Evolutionary conservation across 2,113 vertebrate species (phyloP), one percentile per base, ranked within the genome.

Genomic region (Falco punctatus): DNA sequence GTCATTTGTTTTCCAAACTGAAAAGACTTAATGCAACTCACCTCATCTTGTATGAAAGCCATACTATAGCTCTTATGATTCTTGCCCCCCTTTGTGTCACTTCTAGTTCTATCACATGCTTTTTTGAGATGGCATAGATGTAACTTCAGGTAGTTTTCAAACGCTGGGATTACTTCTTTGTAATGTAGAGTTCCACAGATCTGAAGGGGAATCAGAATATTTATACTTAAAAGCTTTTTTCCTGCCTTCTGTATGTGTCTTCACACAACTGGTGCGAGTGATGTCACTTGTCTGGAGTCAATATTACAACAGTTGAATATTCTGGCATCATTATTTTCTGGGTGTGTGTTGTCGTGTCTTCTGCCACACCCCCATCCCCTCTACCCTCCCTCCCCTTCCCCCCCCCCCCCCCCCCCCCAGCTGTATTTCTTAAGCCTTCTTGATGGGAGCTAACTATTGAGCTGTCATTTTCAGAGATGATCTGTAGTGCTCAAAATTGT

Each of bases 271-370:
- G 18, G 6, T 44, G 35, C 61, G 17, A 62, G 24, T 23, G 10
- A 5, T 83, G 28, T 54, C 66, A 48, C 9, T 72, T 67, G 10
- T n/a, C 33, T 23, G 21, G 24, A 48, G 27, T 59, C 18, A 52
- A 1, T 70, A 65, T 82, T 35, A 27, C 3, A 88, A n/a, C 14
- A 70, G 9, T 9, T 71, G 38, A 52, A 3, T 46, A 13, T n/a
- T 72, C 59, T 58, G 20, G 10, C 14, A 22, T 51, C 48, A 65
- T 40, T 61, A 30, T 74, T 32, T 79, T 72, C 52, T 54, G 40
- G 10, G 35, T 65, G 42, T 58, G 11, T 64, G 26, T 46, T 3
- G 1, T 38, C 2, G 0, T 26, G 18, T 55, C 33, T 17, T 1
- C 42, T 17, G 15, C 35, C 15, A 35, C 16, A 26, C 61, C 35